Conservation (phyloP, 2,113 vertebrate species). For the Pycnonotus jocosus region DNA sequence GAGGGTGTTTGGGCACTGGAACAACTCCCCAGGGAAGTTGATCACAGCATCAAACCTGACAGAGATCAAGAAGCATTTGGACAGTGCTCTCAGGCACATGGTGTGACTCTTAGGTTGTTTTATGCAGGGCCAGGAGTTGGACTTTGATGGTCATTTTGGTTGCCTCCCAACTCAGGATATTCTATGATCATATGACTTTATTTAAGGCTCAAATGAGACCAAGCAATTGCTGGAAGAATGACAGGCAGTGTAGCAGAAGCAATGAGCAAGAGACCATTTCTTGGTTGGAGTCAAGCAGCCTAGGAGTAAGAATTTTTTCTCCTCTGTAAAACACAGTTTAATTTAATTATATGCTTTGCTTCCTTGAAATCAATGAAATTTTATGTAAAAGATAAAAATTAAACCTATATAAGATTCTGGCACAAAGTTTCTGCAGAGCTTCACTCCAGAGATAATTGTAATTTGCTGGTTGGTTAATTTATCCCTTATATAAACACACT, state of each 20-base stretch:
- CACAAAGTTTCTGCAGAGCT: neutral
- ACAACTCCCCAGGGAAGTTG: neutral
- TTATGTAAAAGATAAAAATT: neutral
- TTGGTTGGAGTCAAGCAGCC: neutral
- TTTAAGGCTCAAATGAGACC: neutral
- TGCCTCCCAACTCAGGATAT: neutral
- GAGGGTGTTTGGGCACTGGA: fast-evolving
- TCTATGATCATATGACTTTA: neutral
- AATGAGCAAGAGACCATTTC: neutral
- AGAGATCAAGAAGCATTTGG: neutral
- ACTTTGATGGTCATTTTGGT: neutral
- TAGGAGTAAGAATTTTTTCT: neutral
- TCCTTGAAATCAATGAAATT: neutral
- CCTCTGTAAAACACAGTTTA: neutral
- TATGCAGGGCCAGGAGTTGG: neutral
- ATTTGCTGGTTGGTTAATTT: conserved; percentile 10
- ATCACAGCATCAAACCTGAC: neutral
- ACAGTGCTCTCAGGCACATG: neutral
- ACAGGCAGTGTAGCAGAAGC: neutral
- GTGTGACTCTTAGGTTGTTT: neutral
- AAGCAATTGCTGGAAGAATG: neutral
- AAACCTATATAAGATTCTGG: neutral
- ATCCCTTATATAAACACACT: neutral
- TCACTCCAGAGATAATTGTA: neutral
- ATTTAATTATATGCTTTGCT: neutral